These are phyloP conservation scores for Brachyopa scutellaris DNA, from an alignment of 2,888 invertebrate genomes.

Conservation along the genomic window DNA sequence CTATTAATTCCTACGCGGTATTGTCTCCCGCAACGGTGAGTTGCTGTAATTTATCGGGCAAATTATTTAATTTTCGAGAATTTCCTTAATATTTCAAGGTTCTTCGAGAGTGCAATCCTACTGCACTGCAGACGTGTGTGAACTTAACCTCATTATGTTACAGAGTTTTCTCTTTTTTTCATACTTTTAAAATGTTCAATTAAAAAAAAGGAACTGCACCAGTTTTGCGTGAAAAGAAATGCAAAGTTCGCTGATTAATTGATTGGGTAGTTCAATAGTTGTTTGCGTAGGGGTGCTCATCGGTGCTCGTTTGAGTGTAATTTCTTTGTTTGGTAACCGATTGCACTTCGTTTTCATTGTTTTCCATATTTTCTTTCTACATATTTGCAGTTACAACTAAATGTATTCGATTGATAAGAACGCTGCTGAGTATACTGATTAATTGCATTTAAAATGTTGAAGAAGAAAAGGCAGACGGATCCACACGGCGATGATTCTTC, in stretches of 20 bases:
- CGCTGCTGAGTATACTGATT: slow-evolving; percentile 10
- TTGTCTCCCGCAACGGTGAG: slow-evolving; percentile 40
- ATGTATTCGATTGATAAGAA: slow-evolving; percentile 64
- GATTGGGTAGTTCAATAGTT: slow-evolving; percentile 11
- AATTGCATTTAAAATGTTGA: slow-evolving; percentile 84
- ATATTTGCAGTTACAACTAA: slow-evolving; percentile 31
- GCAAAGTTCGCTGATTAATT: slow-evolving; percentile 23
- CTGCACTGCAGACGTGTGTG: slow-evolving; percentile 60
- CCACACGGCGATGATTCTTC: slow-evolving; percentile 86
- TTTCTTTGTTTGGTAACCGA: slow-evolving; percentile 48
- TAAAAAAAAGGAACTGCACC: slow-evolving; percentile 3
- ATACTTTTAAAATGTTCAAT: background rate
- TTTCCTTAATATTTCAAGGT: slow-evolving; percentile 59
- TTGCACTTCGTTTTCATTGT: background rate
- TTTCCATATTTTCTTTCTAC: background rate
- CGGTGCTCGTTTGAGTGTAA: background rate
- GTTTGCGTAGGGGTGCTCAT: background rate
- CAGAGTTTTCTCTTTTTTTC: slow-evolving; percentile 43
- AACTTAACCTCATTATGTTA: slow-evolving; percentile 74
- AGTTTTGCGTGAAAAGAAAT: background rate
- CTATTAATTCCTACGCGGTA: slow-evolving; percentile 20
- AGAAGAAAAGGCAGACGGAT: slow-evolving; percentile 88
- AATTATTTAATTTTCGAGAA: background rate
- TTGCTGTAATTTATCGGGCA: background rate
- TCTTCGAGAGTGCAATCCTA: slow-evolving; percentile 14